Evolutionary conservation across 2,113 vertebrate genomes (phyloP).

Genomic region (Microcebus lehilahytsara): DNA sequence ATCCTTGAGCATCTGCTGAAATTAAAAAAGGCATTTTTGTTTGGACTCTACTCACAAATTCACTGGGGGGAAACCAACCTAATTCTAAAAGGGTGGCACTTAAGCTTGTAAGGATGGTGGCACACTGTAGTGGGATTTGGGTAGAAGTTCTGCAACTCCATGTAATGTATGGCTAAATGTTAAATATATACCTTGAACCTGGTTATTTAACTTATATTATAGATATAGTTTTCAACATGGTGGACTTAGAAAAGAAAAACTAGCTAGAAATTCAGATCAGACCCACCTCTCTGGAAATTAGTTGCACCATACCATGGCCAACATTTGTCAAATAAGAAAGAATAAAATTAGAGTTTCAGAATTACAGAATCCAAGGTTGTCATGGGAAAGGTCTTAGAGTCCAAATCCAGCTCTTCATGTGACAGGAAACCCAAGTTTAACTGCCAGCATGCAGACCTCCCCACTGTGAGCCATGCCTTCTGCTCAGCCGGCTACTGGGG

Average conservation of each 20-base stretch:
- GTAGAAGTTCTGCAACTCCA: not conserved
- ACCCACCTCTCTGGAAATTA: not conserved
- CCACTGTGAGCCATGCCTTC: not conserved
- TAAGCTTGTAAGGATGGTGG: not conserved
- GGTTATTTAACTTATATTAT: not conserved
- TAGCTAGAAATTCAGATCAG: constrained; percentile 15
- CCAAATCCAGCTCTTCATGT: not conserved
- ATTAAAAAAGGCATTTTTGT: constrained; percentile 57
- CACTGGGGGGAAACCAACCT: not conserved
- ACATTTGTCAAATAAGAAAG: constrained; percentile 33
- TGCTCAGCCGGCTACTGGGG: not conserved
- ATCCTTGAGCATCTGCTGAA: constrained; percentile 61
- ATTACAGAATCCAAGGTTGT: not conserved
- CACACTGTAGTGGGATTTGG: not conserved
- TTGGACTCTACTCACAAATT: constrained; percentile 50
- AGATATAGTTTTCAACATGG: constrained; percentile 34
- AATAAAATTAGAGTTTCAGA: constrained; percentile 22
- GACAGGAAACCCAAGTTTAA: not conserved
- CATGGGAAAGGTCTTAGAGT: not conserved
- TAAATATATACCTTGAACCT: constrained; percentile 21
- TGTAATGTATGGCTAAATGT: not conserved
- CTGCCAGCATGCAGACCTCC: not conserved
- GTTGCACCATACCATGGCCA: not conserved
- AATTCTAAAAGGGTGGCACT: not conserved
- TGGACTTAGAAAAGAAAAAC: not conserved